Base-by-base conservation (phyloP, 1,140 invertebrate genomes). In the Pseudomyrmex concolor region DNA sequence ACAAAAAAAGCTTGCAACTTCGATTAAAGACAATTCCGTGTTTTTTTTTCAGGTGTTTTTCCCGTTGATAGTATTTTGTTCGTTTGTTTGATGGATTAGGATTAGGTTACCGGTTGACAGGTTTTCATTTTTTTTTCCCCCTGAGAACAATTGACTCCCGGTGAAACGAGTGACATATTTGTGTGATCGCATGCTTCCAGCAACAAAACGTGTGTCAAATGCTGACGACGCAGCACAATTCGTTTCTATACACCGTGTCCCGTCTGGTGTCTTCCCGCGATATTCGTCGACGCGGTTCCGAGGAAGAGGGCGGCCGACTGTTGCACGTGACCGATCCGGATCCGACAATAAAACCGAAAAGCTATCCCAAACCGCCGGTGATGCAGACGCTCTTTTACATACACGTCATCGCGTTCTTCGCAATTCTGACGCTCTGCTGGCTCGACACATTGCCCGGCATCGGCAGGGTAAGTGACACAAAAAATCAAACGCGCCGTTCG, bases 221-320 rank as follows among this genome's bases (percentile, higher is more conserved):
- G 10, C 34, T 93, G 68, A 91, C 93, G 9, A 90, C 85, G 15
- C 92, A 93, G 59, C 90, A 93, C 64, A 94, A 90, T 70, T 93
- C 94, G 5, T 94, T 95, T 22, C 85, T 95, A 0, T 93, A 93
- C 50, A 95, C 95, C 4, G 94, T 95, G 4, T 95, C 95, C 1
- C 91, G 94, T 43, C 72, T 94, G n/a, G 94, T 94, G 12, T 93
- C 94, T 0, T 93, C 93, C 0, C 87, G 93, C 2, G 93, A 94
- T 22, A 93, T 93, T 15, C 86, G 92, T 70, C 86, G 93, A 51
- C 86, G 92, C 19, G 89, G 90, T 5, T 91, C 89, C 5, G 93
- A 93, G 7, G 93, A 94, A 1, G 93, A 94, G 59, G 92, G 92
- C 4, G 93, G 93, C 0, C 84, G 92, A 50, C 60, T 94, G 19